Evolutionary conservation across 2,888 invertebrate species (phyloP).

Genomic region (Venustoraphidia nigricollis): DNA sequence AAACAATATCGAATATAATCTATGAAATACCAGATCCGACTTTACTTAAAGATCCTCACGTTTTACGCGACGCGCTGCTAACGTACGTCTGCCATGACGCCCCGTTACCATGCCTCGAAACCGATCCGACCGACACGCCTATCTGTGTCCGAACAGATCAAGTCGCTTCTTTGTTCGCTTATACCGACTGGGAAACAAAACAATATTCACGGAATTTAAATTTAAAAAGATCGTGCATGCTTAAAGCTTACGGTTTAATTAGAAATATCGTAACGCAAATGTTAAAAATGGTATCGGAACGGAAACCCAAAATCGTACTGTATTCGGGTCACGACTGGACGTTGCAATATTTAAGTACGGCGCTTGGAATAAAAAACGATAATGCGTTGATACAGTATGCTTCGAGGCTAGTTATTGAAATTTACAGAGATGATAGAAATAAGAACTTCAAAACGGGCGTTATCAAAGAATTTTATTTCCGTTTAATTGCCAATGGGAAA

Average conservation of each 20-base stretch:
- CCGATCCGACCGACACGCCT: conserved; percentile 27
- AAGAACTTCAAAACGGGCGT: conserved; percentile 21
- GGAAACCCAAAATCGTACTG: conserved; percentile 55
- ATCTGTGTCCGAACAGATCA: conserved; percentile 54
- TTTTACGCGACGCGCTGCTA: conserved; percentile 64
- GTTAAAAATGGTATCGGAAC: conserved; percentile 64
- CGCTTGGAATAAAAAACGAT: conserved; percentile 53
- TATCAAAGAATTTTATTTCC: conserved; percentile 61
- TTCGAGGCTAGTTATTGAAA: conserved; percentile 73
- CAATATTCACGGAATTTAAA: conserved; percentile 39
- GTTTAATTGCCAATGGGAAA: conserved; percentile 71
- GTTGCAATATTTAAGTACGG: conserved; percentile 64
- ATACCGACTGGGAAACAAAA: conserved; percentile 64
- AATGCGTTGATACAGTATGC: conserved; percentile 69
- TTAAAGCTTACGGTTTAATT: conserved; percentile 71
- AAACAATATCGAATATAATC: conserved; percentile 43
- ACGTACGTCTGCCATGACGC: conserved; percentile 77
- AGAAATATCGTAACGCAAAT: conserved; percentile 68
- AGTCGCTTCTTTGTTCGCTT: conserved; percentile 63
- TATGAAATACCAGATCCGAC: conserved; percentile 50
- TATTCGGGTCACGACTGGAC: conserved; percentile 74
- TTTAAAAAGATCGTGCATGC: conserved; percentile 47
- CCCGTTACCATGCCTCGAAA: conserved; percentile 55
- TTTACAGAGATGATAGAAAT: conserved; percentile 55
- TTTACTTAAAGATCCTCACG: conserved; percentile 47